These are phyloP conservation scores for Osmoderma eremita DNA, from an alignment of 2,888 invertebrate genomes.

Conservation along the genomic window DNA sequence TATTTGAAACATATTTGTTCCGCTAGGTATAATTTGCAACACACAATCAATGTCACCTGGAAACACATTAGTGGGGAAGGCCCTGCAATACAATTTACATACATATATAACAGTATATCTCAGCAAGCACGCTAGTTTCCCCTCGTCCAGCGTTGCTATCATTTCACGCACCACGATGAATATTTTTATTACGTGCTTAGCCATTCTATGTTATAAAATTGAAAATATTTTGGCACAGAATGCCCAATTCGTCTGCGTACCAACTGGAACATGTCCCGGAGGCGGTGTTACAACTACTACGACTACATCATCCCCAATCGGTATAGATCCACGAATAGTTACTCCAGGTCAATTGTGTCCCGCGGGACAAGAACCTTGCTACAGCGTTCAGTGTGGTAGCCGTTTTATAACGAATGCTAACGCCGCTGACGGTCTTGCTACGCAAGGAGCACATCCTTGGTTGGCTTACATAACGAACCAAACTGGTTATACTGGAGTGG, in stretches of 20 bases:
- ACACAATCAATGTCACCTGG: constrained; percentile 17
- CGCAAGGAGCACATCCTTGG: constrained; percentile 64
- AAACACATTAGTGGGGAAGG: constrained; percentile 15
- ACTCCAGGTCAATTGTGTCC: constrained; percentile 54
- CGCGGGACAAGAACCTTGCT: constrained; percentile 55
- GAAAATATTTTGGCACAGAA: constrained; percentile 6
- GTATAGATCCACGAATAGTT: constrained; percentile 58
- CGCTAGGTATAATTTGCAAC: constrained; percentile 10
- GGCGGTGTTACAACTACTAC: constrained; percentile 39
- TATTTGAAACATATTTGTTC: constrained; percentile 7
- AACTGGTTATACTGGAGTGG: constrained; percentile 73
- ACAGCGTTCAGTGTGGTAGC: constrained; percentile 62
- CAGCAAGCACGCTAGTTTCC: no score
- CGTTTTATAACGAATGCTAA: constrained; percentile 61
- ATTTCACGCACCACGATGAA: neutral
- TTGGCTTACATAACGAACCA: constrained; percentile 65
- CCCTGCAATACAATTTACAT: neutral
- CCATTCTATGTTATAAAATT: neutral
- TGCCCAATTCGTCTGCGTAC: constrained; percentile 53
- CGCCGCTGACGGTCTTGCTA: constrained; percentile 65
- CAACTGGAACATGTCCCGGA: constrained; percentile 50
- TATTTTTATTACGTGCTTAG: neutral
- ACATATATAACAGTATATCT: no score
- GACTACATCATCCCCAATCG: constrained; percentile 47
- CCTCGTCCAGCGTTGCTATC: no score